Evolutionary conservation across 2,888 invertebrate species (phyloP).

Genomic region (Blastobasis lacticolella): DNA sequence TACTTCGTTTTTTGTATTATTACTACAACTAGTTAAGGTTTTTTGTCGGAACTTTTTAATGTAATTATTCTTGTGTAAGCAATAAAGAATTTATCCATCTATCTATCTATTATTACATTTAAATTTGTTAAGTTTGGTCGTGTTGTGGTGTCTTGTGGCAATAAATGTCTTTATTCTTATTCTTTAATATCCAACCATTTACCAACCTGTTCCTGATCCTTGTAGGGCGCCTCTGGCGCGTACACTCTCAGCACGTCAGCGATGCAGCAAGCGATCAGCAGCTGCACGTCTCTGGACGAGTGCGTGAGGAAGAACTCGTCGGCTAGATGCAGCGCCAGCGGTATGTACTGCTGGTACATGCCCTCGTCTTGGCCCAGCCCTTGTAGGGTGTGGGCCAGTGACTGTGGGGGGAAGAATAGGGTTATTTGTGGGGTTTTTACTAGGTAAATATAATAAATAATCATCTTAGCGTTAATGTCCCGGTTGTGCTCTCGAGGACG

Average conservation of each 20-base stretch:
- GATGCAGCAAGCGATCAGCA: conserved; percentile 96
- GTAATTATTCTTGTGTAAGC: no score
- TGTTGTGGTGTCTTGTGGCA: no score
- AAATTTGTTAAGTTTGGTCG: no score
- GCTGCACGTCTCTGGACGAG: conserved; percentile 91
- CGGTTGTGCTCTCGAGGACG: no score
- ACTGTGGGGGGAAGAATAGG: conserved; percentile 55
- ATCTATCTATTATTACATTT: no score
- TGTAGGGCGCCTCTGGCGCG: conserved; percentile 98
- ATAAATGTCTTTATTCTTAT: no score
- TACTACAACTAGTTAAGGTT: no score
- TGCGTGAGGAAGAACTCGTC: conserved; percentile 95
- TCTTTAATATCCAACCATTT: neutral
- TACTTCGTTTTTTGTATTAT: no score
- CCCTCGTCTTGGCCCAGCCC: conserved; percentile 98
- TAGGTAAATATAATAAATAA: no score
- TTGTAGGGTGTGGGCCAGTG: conserved; percentile 94
- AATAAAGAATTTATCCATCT: no score
- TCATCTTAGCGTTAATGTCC: no score
- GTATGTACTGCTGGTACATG: conserved; percentile 92
- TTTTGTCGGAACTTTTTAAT: no score
- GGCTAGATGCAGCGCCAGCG: conserved; percentile 92
- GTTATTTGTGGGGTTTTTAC: neutral
- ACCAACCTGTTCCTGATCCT: conserved; percentile 91
- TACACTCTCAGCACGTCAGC: conserved; percentile 97